Conservation (phyloP, 2,797 vertebrate species). For the Spinibarbus caldwelli region DNA sequence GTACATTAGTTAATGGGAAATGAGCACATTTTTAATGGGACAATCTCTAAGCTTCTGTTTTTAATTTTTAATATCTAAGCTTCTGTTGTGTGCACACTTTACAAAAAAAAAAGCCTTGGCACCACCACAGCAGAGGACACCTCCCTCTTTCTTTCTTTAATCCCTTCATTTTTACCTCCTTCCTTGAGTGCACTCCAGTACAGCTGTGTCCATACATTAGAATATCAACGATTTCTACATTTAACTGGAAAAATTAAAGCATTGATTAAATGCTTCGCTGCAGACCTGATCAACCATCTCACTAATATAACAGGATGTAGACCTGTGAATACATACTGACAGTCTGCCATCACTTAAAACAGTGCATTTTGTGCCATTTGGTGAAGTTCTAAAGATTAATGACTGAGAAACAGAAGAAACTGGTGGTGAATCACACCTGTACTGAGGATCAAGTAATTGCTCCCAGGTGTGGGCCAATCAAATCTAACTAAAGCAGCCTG, state of each 20-base stretch:
- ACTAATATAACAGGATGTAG: background rate
- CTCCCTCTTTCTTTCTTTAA: background rate
- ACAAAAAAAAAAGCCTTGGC: background rate
- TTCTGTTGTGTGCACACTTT: slow-evolving; percentile 13
- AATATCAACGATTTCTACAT: slow-evolving; percentile 3
- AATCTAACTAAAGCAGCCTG: slow-evolving; percentile 33
- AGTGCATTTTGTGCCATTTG: background rate
- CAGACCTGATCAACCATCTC: background rate
- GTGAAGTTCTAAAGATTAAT: slow-evolving; percentile 1
- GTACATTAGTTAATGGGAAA: no score
- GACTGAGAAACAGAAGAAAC: background rate
- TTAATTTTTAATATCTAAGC: background rate
- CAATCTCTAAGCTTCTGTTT: background rate
- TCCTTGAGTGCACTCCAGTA: background rate
- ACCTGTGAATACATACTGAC: background rate
- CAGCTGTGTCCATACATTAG: background rate
- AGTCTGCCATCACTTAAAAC: background rate
- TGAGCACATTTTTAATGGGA: background rate
- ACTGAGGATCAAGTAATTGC: slow-evolving; percentile 24
- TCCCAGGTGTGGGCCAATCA: slow-evolving; percentile 44
- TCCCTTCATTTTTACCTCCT: background rate
- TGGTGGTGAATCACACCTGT: slow-evolving; percentile 18
- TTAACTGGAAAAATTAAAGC: background rate
- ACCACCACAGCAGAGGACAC: background rate
- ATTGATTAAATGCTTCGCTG: background rate